Evolutionary conservation across 1,140 invertebrate species (phyloP).

Genomic region (Drosophila takahashii): DNA sequence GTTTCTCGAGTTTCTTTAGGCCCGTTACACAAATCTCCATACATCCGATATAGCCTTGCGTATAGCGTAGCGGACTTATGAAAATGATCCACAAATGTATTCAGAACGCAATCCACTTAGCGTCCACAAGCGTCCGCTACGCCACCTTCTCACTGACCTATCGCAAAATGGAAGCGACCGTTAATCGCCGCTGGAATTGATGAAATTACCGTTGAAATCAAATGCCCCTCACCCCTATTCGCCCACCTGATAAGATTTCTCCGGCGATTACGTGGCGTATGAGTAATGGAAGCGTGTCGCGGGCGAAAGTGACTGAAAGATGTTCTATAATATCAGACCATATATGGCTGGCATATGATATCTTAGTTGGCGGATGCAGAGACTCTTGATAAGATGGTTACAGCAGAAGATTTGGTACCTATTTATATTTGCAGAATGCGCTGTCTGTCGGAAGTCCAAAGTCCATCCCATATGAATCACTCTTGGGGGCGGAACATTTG

Average conservation of each 20-base stretch:
- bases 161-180: slow-evolving; percentile 33
- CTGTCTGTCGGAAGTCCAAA: slow-evolving; percentile 12
- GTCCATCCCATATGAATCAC: slow-evolving; percentile 20
- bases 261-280: slow-evolving; percentile 69
- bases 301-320: slow-evolving; percentile 26
- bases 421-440: slow-evolving; percentile 11
- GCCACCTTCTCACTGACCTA: slow-evolving; percentile 45
- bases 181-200: slow-evolving; percentile 44
- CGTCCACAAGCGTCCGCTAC: slow-evolving; percentile 12
- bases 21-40: slow-evolving; percentile 50
- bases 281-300: slow-evolving; percentile 54
- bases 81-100: slow-evolving; percentile 43
- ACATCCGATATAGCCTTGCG: slow-evolving; percentile 26
- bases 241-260: slow-evolving; percentile 29
- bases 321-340: not conserved
- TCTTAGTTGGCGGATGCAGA: slow-evolving; percentile 21
- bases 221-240: not conserved
- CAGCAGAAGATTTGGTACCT: not conserved
- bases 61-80: slow-evolving; percentile 19
- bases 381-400: slow-evolving; percentile 16
- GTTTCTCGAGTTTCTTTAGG: slow-evolving; percentile 4
- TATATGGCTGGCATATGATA: slow-evolving; percentile 14
- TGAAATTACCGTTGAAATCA: slow-evolving; percentile 20
- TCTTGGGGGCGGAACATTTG: not conserved
- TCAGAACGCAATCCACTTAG: slow-evolving; percentile 49